Evolutionary conservation across 2,888 invertebrate species (phyloP), one percentile per base, ranked within the genome.

Genomic region (Synergus laeviventris): DNA sequence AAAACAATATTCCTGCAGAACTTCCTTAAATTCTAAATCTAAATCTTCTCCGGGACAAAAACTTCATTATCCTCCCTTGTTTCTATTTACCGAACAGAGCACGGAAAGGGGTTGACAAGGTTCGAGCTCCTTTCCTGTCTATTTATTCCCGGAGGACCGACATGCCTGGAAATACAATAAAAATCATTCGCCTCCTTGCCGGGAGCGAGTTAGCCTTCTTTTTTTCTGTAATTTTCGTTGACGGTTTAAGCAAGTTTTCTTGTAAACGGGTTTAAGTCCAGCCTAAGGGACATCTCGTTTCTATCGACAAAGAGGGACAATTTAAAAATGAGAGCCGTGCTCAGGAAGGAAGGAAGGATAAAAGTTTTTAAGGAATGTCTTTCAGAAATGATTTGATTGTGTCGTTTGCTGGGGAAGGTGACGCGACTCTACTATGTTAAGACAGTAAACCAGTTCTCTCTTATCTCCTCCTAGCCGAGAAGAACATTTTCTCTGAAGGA

Each of bases 211-310:
- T 56, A 70, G 18, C 60, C 60, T 66, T 70, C 36, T 42, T n/a
- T 36, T 38, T 54, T 54, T 49, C n/a, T 49, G 60, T 56, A 39
- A 75, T 76, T 73, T 76, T 79, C 76, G 76, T 77, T 76, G 70
- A 77, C 77, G 66, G 59, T 76, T 61, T 76, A 77, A 81, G 77
- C 75, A 79, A 83, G 81, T 82, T 84, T 78, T 76, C 73, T 61
- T 62, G 74, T 82, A 81, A 82, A 81, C 76, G 64, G 76, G 77
- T 84, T 81, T 81, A 78, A 77, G 77, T 77, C 76, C 78, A 77
- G 73, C 64, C 60, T 75, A 74, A 31, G 62, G 73, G 79, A 79
- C 78, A 77, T 76, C 74, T 80, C 74, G 73, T 79, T 78, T 75
- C 64, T 74, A 66, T 56, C 59, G 49, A 38, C 64, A 64, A 74